Percentiles rank a stretch among this genome's conserved stretches.
These are phyloP conservation scores for Rynchops niger DNA, from an alignment of 2,113 vertebrate genomes.

Conservation along the genomic window DNA sequence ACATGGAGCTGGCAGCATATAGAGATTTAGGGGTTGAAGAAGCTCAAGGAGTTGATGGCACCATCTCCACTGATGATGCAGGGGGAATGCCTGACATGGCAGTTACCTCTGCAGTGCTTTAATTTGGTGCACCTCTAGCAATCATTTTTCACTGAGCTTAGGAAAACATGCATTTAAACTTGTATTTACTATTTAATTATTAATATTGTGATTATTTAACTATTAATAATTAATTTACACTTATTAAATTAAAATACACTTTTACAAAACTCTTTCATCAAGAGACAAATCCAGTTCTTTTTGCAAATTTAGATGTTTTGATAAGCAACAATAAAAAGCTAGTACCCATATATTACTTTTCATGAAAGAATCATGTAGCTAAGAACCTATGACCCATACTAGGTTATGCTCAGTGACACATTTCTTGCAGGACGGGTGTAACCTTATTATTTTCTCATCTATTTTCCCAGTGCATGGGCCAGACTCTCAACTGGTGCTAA, in stretches of 20 bases:
- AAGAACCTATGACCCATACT: neutral
- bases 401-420: neutral
- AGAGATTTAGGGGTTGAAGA: neutral
- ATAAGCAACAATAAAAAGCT: neutral
- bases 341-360: neutral
- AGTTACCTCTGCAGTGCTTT: neutral
- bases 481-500: neutral
- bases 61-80: neutral
- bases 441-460: neutral
- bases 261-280: neutral
- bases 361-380: neutral
- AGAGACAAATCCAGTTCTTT: neutral
- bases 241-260: too few relatives aligned
- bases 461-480: neutral
- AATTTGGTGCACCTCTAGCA: neutral
- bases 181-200: neutral
- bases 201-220: neutral
- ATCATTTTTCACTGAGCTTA: neutral
- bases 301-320: neutral
- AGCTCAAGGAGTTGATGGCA: neutral
- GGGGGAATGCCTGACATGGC: neutral
- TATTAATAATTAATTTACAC: neutral
- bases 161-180: neutral
- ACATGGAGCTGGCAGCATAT: neutral
- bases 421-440: neutral